phyloP scores from a whole-genome alignment of 1,140 invertebrate species.

The Drosophila subpulchrella region DNA sequence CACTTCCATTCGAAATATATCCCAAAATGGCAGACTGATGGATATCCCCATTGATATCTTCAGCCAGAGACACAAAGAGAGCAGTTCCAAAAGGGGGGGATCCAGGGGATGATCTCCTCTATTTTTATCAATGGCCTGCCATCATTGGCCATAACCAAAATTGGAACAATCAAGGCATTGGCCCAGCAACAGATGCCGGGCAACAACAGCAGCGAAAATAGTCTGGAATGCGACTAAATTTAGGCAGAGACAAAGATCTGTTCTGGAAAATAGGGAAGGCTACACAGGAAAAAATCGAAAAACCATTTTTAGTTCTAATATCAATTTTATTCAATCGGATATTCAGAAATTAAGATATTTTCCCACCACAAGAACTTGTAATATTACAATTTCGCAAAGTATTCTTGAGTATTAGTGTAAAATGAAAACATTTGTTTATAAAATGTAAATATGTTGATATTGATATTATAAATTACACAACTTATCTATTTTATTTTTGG shows the following conservation, averaged over 20 bases:
- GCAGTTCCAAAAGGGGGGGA: neutral
- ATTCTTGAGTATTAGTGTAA: too few species aligned
- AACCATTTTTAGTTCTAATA: neutral
- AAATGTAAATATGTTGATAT: too few species aligned
- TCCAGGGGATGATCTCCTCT: constrained; percentile 36
- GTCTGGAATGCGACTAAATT: constrained; percentile 77
- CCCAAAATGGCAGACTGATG: constrained; percentile 29
- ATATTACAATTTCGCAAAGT: too few species aligned
- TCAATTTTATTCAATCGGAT: too few species aligned
- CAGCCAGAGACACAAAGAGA: constrained; percentile 5
- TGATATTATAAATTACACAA: too few species aligned
- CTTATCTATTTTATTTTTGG: too few species aligned
- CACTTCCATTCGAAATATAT: constrained; percentile 1
- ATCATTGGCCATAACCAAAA: constrained; percentile 69
- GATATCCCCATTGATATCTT: constrained; percentile 64
- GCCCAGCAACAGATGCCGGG: constrained; percentile 53
- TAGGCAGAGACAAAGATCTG: constrained; percentile 57
- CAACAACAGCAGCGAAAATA: constrained; percentile 50
- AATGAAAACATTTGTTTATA: too few species aligned
- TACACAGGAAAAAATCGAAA: neutral
- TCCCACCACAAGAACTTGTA: too few species aligned
- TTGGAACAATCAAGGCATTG: constrained; percentile 72
- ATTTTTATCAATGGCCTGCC: constrained; percentile 76
- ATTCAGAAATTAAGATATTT: too few species aligned
- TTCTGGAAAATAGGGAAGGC: constrained; percentile 25